Evolutionary conservation across 2,797 vertebrate genomes (phyloP).

Genomic region (Spizella passerina): DNA sequence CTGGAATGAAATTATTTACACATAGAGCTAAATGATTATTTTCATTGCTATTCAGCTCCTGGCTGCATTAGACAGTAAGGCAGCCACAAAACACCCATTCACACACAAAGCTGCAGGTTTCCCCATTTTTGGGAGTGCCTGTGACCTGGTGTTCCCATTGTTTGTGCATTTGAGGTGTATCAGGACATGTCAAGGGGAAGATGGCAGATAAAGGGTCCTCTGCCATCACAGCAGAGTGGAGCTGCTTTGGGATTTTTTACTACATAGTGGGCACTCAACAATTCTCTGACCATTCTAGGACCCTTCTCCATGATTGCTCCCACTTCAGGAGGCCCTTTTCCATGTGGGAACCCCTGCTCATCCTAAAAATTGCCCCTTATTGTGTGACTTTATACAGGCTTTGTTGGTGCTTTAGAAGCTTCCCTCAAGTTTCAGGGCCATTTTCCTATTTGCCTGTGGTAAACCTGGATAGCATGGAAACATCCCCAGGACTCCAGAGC

Average conservation of each 20-base stretch:
- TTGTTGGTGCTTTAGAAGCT: not conserved
- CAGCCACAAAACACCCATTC: not conserved
- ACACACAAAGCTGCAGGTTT: not conserved
- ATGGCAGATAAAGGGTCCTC: not conserved
- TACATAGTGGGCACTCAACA: not conserved
- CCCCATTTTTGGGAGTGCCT: not conserved
- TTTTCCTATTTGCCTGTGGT: not conserved
- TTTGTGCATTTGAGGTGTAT: not conserved
- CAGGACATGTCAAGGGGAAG: not conserved
- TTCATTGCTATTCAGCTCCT: conserved; percentile 55
- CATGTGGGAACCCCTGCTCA: not conserved
- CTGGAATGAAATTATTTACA: conserved; percentile 68
- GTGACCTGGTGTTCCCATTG: not conserved
- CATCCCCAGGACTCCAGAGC: fast-evolving
- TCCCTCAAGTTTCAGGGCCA: fast-evolving
- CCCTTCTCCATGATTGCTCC: not conserved
- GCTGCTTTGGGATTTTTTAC: not conserved
- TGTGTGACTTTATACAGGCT: no score
- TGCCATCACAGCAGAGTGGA: not conserved
- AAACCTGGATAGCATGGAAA: not conserved
- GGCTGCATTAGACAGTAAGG: not conserved
- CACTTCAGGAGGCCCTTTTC: not conserved
- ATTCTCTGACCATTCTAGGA: not conserved
- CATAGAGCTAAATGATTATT: conserved; percentile 52
- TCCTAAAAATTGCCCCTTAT: not conserved